A percentile compares a stretch with the other conserved stretches of the same genome.
Evolutionary conservation across 2,113 vertebrate genomes (phyloP).

Genomic region (Saimiri boliviensis): DNA sequence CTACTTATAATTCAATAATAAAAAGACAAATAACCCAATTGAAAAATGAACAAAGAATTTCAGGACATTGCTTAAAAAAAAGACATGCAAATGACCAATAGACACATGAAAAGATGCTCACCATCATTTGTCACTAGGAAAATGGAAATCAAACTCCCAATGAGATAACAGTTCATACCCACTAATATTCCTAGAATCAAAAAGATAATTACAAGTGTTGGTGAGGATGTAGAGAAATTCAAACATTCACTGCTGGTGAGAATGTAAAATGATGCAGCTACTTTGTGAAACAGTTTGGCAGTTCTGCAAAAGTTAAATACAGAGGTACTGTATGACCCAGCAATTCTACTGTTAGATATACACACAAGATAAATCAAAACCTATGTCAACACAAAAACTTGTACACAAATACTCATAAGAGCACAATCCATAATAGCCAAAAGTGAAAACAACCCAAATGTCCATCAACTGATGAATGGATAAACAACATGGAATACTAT

Average conservation of each 20-base stretch:
- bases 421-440: neutral
- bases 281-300: neutral
- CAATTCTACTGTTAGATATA: neutral
- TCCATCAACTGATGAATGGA: neutral
- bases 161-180: neutral
- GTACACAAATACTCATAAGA: neutral
- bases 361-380: neutral
- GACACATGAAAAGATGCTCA: neutral
- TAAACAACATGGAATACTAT: neutral
- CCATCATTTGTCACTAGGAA: neutral
- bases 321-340: neutral
- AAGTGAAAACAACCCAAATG: neutral
- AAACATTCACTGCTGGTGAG: neutral
- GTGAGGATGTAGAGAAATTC: neutral
- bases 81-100: neutral
- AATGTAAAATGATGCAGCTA: neutral
- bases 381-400: neutral
- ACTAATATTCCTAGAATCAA: neutral
- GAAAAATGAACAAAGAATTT: conserved; percentile 2
- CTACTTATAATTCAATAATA: conserved; percentile 2
- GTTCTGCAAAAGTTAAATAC: neutral
- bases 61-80: neutral
- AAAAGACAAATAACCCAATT: neutral
- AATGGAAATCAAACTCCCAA: neutral
- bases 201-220: neutral